Base-by-base conservation (phyloP, 2,888 invertebrate genomes). In the Leptinotarsa rubiginosa region DNA sequence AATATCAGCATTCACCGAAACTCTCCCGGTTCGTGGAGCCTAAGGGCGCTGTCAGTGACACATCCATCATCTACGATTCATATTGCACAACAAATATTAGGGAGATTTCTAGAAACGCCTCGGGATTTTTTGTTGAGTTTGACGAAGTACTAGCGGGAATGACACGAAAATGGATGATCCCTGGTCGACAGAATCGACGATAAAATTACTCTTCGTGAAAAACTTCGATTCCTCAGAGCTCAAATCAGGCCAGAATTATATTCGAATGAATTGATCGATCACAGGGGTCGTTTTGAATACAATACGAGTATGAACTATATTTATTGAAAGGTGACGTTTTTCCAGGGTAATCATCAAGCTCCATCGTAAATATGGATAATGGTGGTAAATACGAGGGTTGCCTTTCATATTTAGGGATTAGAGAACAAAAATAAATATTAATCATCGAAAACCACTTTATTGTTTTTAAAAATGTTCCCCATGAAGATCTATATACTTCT, bases 141-240 rank as follows among this genome's bases (percentile, higher is more conserved):
- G 15, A 56, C 56, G 22, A 56, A 22, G 22, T 22, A 22, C 13
- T 22, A 4, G 12, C 20, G 3, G 15, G 22, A 22, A 56, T 56
- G 56, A 56, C 56, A 56, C 16, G 22, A 20, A 22, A 56, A 56
- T 56, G 56, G 22, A 56, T 56, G 22, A 56, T 56, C 56, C 56
- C 22, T 4, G 13, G 56, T 25, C 15, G 22, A 22, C 22, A 25
- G 22, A 22, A 25, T 12, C 5, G 56, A 22, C 22, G 56, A 56
- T 56, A 22, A 13, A 56, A 56, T 56, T 56, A 56, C 22, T 22
- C 20, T 3, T 1, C 56, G 22, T 22, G 3, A 13, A 56, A 56
- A 25, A 56, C 15, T 56, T 56, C 22, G 22, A 13, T 22, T 56
- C 56, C 56, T 25, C 15, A 22, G 56, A 56, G 56, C 4, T 56